Percentiles rank a stretch among this genome's conserved stretches.
Conservation (phyloP, 2,888 invertebrate species). For the Tachina grossa region DNA sequence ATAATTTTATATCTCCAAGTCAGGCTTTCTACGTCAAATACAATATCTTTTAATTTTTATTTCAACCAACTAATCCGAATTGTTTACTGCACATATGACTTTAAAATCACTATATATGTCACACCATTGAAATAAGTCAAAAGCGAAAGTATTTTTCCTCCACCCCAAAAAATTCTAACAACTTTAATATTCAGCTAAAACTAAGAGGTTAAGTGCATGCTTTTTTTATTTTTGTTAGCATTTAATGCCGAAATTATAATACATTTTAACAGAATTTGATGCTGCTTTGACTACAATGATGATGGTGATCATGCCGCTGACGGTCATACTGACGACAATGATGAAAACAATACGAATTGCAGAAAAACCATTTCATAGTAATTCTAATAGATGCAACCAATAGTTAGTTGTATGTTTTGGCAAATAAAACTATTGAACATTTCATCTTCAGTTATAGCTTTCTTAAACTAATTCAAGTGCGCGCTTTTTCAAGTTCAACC, state of each 20-base stretch:
- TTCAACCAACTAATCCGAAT: too few species aligned
- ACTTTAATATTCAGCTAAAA: conserved; percentile 20
- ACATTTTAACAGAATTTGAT: conserved; percentile 55
- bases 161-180: not conserved
- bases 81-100: too few species aligned
- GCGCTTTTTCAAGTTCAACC: conserved; percentile 60
- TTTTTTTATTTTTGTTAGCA: conserved; percentile 37
- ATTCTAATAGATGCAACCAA: conserved; percentile 23
- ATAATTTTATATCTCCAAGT: too few species aligned
- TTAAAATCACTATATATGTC: too few species aligned
- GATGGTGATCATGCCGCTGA: conserved; percentile 32
- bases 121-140: too few species aligned
- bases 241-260: conserved; percentile 67
- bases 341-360: conserved; percentile 59
- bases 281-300: conserved; percentile 49
- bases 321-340: conserved; percentile 58
- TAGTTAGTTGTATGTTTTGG: conserved; percentile 1
- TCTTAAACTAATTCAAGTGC: conserved; percentile 61
- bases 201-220: conserved; percentile 37
- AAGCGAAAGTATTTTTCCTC: conserved; percentile 15
- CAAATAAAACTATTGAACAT: conserved; percentile 51
- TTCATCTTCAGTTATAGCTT: conserved; percentile 51
- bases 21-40: too few species aligned
- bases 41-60: too few species aligned
- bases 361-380: conserved; percentile 43